phyloP scores from a whole-genome alignment of 2,797 vertebrate species.

The Malurus splendens region DNA sequence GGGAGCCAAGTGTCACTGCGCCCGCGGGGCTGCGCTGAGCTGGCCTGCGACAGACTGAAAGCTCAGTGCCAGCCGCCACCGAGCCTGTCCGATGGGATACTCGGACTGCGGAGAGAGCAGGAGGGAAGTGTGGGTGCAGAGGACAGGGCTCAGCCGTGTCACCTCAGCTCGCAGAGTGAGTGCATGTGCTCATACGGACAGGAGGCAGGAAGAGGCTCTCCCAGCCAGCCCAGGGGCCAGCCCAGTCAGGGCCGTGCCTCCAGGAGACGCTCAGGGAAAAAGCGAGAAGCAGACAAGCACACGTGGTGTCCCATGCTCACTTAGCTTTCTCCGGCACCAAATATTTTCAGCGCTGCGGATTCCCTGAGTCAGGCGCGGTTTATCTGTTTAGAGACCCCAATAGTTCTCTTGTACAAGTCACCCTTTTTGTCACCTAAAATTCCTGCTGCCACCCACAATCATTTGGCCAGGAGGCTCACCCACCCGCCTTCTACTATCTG shows the following conservation, averaged over 20 bases:
- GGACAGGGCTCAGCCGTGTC: not conserved
- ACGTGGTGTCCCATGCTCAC: not conserved
- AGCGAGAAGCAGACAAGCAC: not conserved
- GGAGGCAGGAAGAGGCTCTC: not conserved
- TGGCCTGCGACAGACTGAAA: rapidly evolving
- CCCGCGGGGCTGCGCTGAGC: not conserved
- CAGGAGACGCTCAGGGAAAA: not conserved
- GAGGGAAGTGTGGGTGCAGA: not conserved
- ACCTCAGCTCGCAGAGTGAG: not conserved
- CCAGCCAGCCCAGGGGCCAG: not conserved
- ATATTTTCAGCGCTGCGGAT: not conserved
- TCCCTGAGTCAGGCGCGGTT: not conserved
- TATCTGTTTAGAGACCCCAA: not conserved
- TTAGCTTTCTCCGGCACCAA: not conserved
- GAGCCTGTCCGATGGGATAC: not conserved
- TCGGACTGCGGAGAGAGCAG: not conserved
- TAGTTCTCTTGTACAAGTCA: not conserved
- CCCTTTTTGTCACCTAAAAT: not conserved
- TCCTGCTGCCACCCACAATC: not conserved
- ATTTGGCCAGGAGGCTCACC: not conserved
- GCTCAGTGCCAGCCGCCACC: not conserved
- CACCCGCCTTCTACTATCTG: not conserved
- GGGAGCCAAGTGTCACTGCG: not conserved
- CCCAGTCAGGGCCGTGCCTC: not conserved
- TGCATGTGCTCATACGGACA: rapidly evolving